These are phyloP conservation scores for Theodoxus fluviatilis DNA, from an alignment of 2,888 invertebrate genomes.

Conservation along the genomic window DNA sequence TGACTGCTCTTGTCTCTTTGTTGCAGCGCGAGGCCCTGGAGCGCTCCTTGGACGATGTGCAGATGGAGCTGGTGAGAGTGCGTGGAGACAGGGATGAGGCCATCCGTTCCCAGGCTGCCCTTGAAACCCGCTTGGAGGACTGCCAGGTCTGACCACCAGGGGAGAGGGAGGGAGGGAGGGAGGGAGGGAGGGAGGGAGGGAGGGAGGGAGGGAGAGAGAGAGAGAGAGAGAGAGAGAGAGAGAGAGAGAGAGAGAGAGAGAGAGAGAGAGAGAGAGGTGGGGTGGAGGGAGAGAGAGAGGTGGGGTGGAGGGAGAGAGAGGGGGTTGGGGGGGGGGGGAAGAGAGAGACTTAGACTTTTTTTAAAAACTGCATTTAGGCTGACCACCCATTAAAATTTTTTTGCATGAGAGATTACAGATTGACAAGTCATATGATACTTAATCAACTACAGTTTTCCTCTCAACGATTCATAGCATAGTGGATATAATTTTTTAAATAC, in stretches of 20 bases:
- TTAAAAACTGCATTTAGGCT: no score
- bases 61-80: constrained; percentile 47
- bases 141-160: constrained; percentile 42
- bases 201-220: constrained; percentile 44
- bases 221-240: constrained; percentile 45
- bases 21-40: constrained; percentile 50
- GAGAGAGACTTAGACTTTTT: no score
- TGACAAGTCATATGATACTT: no score
- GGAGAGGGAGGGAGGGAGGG: not conserved
- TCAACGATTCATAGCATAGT: no score
- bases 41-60: constrained; percentile 45
- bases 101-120: constrained; percentile 38
- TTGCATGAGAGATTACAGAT: no score
- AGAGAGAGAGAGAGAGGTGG: constrained; percentile 44
- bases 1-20: not conserved
- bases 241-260: constrained; percentile 50
- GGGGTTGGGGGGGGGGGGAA: no score
- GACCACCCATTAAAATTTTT: no score
- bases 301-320: no score
- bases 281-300: constrained; percentile 46
- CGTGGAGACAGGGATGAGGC: constrained; percentile 50
- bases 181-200: constrained; percentile 2
- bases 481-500: no score
- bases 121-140: constrained; percentile 47
- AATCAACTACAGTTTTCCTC: no score